phyloP scores from a whole-genome alignment of 2,888 invertebrate genomes.

The Anoplius nigerrimus region DNA sequence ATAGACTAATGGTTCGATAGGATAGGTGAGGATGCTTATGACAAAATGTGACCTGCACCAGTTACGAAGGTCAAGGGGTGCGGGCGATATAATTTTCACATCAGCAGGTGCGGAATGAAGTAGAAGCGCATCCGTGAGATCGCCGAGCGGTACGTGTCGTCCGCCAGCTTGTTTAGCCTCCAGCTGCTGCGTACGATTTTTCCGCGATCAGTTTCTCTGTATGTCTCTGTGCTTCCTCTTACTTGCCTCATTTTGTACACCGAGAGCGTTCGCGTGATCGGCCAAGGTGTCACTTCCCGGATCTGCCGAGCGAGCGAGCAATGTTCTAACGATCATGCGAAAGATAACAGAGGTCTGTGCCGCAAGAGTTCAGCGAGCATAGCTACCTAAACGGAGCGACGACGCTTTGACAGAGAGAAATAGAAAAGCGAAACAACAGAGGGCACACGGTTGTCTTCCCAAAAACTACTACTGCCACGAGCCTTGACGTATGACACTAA shows the following conservation, averaged over 20 bases:
- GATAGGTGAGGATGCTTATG: no score
- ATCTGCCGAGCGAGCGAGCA: constrained; percentile 1
- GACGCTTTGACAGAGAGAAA: not conserved
- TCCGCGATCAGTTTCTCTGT: constrained; percentile 1
- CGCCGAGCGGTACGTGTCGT: constrained; percentile 27
- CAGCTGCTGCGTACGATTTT: constrained; percentile 33
- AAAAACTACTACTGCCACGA: constrained; percentile 34
- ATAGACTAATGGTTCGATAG: no score
- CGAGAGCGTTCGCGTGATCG: no score
- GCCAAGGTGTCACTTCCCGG: no score
- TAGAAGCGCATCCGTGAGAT: constrained; percentile 27
- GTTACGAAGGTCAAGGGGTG: no score
- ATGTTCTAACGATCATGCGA: not conserved
- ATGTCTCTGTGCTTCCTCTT: not conserved
- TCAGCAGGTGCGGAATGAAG: constrained; percentile 40
- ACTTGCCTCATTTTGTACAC: not conserved
- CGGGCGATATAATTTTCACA: no score
- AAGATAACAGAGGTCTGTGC: not conserved
- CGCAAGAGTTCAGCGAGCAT: not conserved
- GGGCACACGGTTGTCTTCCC: not conserved
- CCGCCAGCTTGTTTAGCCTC: constrained; percentile 37
- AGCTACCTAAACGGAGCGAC: not conserved
- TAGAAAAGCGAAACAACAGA: not conserved
- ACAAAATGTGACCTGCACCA: no score
- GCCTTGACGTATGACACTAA: constrained; percentile 53